Base-by-base conservation (phyloP, 2,888 invertebrate species). In the Linnaemya vulpina region DNA sequence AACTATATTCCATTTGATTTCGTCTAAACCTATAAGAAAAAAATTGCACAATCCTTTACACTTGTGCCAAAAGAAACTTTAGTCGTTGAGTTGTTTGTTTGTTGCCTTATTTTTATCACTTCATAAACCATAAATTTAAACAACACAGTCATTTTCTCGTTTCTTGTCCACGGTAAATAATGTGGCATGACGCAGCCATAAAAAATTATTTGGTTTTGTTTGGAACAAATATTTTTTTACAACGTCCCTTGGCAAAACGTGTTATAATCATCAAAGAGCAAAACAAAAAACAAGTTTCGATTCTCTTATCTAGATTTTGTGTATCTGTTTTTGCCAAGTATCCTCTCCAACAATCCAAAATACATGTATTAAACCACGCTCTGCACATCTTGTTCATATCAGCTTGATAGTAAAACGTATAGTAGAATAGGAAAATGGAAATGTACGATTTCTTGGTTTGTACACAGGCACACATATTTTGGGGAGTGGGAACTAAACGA, bases 161-260 rank as follows among this genome's bases (percentile, higher is more conserved):
- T 60, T 73, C 15, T 20, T 35, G 22, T 15, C 46, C 67, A 58
- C 58, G 8, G 55, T 77, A 46, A 60, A 77, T 30, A 30, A 30
- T 46, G 13, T 67, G 58, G 58, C 35, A 40, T 70, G 68, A 22
- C 20, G 67, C 46, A 65, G 17, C 9, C 35, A 51, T 51, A 63
- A 38, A 58, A 17, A 49, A 35, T n/a, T 60, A 49, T 77, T 75
- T 75, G 68, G 51, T 60, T 70, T 68, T 70, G 38, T 77, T 77
- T 68, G 77, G 3, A 49, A 40, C 51, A 25, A 60, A 70, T 1
- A 35, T 46, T 60, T 68, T 49, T 63, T 40, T 8, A 51, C 77
- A 83, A 82, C 77, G 78, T 78, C 77, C 83, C 83, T 55, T 78
- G 78, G 53, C 60, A 78, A 83, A 83, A 83, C 78, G 77, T 77